Evolutionary conservation across 2,888 invertebrate species (phyloP).

Genomic region (Drosophila paramelanica): DNA sequence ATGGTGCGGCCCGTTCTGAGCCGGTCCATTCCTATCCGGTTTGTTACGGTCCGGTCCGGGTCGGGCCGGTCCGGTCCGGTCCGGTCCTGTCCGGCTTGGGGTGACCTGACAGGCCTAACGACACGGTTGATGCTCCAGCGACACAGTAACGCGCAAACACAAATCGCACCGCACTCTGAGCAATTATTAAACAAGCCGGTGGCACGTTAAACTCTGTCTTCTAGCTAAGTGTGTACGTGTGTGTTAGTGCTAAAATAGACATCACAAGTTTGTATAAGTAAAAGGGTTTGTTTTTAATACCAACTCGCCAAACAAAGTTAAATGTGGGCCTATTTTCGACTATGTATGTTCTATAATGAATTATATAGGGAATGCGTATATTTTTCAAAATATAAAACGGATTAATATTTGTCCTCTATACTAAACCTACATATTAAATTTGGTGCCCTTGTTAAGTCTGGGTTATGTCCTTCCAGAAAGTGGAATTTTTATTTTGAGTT

Average conservation of each 20-base stretch:
- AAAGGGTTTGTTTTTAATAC: conserved; percentile 74
- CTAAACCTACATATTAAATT: not conserved
- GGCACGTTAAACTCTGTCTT: conserved; percentile 78
- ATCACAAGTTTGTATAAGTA: conserved; percentile 77
- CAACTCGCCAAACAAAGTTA: conserved; percentile 38
- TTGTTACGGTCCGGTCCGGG: conserved; percentile 21
- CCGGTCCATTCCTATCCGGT: conserved; percentile 32
- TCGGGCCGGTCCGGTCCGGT: conserved; percentile 7
- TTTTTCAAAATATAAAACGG: conserved; percentile 9
- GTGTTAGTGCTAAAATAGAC: conserved; percentile 60
- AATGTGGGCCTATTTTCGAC: conserved; percentile 51
- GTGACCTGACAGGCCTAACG: conserved; percentile 72
- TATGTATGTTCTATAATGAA: conserved; percentile 8
- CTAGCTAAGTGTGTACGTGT: conserved; percentile 37
- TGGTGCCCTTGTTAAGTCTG: too few species aligned
- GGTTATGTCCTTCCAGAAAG: too few species aligned
- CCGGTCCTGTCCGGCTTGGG: conserved; percentile 52
- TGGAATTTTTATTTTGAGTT: too few species aligned
- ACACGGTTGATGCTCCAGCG: conserved; percentile 73
- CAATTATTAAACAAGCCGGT: conserved; percentile 78
- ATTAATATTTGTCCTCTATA: conserved; percentile 14
- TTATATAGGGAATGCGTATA: conserved; percentile 10
- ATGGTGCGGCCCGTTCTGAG: conserved; percentile 54
- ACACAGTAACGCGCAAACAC: conserved; percentile 63
- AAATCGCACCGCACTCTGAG: conserved; percentile 78